Conservation (phyloP, 2,888 invertebrate species). For the Reticulitermes lucifugus region DNA sequence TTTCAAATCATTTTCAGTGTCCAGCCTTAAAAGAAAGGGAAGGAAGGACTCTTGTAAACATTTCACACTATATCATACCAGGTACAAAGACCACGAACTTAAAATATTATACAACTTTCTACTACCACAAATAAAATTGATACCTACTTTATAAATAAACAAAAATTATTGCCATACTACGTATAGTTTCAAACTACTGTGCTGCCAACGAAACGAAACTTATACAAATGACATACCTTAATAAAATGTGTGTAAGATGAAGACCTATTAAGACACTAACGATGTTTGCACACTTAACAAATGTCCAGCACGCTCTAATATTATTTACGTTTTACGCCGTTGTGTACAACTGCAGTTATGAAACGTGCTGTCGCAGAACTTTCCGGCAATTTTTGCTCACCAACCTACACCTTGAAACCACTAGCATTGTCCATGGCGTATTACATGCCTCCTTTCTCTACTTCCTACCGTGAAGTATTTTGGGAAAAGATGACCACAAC, state of each 20-base stretch:
- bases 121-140: neutral
- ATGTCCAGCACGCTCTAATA: neutral
- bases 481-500: slow-evolving; percentile 56
- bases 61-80: neutral
- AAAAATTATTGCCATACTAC: neutral
- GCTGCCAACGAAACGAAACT: slow-evolving; percentile 28
- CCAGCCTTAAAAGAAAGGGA: neutral
- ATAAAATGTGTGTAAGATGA: neutral
- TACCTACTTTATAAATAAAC: slow-evolving; percentile 6
- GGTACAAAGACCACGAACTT: neutral
- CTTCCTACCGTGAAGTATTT: slow-evolving; percentile 54
- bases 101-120: neutral
- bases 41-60: neutral
- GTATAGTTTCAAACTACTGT: neutral
- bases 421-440: neutral
- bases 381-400: neutral
- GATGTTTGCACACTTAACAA: neutral
- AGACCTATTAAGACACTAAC: neutral
- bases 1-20: neutral
- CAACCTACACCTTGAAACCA: neutral
- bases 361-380: neutral
- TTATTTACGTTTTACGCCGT: neutral
- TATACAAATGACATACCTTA: slow-evolving; percentile 43
- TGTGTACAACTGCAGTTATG: neutral
- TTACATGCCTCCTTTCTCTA: slow-evolving; percentile 7